Conservation (phyloP, 2,113 vertebrate species). For the Falco punctatus region DNA sequence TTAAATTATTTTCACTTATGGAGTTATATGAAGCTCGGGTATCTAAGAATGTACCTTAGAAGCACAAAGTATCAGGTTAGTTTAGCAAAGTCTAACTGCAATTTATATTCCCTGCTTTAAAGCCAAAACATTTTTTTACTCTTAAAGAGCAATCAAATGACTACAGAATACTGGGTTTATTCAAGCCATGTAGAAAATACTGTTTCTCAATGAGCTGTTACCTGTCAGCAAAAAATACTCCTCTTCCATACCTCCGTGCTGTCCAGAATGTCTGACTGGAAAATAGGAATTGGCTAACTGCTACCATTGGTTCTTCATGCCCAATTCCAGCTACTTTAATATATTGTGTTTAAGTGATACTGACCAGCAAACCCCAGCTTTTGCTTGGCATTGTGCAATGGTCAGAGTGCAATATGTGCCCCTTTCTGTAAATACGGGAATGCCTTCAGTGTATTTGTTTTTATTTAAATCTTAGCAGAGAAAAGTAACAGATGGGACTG, state of each 20-base stretch:
- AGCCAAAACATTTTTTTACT: background rate
- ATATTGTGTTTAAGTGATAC: background rate
- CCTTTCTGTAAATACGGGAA: background rate
- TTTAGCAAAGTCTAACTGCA: background rate
- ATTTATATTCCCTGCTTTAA: background rate
- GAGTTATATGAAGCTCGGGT: background rate
- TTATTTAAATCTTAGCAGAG: background rate
- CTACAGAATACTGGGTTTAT: background rate
- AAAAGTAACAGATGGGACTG: background rate
- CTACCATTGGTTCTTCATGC: background rate
- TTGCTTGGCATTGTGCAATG: background rate
- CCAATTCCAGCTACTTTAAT: background rate
- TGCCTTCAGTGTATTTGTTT: background rate
- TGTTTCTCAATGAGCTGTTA: background rate
- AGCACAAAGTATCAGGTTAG: background rate
- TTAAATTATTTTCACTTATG: background rate
- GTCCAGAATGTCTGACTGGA: slow-evolving; percentile 8
- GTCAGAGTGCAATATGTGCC: background rate
- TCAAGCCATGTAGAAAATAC: background rate
- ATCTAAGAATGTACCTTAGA: background rate
- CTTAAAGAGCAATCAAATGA: background rate
- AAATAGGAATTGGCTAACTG: background rate
- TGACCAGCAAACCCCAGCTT: background rate
- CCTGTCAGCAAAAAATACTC: slow-evolving; percentile 10
- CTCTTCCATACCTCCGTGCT: slow-evolving; percentile 16